phyloP scores from a whole-genome alignment of 1,140 invertebrate genomes.

The Heliconius eleuchia region DNA sequence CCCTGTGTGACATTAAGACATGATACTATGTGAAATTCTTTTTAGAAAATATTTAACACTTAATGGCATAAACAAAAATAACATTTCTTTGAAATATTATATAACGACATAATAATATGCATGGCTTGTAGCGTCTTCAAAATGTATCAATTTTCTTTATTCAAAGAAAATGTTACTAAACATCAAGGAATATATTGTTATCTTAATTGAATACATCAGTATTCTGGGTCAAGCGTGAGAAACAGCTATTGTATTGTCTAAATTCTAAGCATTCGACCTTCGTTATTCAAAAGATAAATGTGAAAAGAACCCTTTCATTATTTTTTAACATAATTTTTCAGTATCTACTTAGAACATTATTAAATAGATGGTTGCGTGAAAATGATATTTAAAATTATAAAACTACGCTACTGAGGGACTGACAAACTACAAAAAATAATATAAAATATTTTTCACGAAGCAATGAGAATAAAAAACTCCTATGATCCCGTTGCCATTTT shows the following conservation, averaged over 20 bases:
- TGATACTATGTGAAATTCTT: too few species aligned
- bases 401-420: too few species aligned
- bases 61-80: too few species aligned
- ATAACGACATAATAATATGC: too few species aligned
- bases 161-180: constrained; percentile 16
- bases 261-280: constrained; percentile 14
- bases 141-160: not conserved
- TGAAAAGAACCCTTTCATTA: not conserved
- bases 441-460: too few species aligned
- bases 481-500: too few species aligned
- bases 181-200: constrained; percentile 23
- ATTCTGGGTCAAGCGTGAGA: constrained; percentile 12
- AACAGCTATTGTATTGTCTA: constrained; percentile 16
- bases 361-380: too few species aligned
- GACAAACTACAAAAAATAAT: too few species aligned
- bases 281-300: constrained; percentile 9
- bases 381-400: too few species aligned
- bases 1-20: too few species aligned
- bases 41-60: too few species aligned
- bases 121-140: not conserved
- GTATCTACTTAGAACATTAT: not conserved
- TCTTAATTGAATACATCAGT: constrained; percentile 2
- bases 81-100: not conserved
- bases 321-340: not conserved
- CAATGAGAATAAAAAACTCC: too few species aligned